phyloP scores from a whole-genome alignment of 1,140 invertebrate genomes.

The Myzus persicae region DNA sequence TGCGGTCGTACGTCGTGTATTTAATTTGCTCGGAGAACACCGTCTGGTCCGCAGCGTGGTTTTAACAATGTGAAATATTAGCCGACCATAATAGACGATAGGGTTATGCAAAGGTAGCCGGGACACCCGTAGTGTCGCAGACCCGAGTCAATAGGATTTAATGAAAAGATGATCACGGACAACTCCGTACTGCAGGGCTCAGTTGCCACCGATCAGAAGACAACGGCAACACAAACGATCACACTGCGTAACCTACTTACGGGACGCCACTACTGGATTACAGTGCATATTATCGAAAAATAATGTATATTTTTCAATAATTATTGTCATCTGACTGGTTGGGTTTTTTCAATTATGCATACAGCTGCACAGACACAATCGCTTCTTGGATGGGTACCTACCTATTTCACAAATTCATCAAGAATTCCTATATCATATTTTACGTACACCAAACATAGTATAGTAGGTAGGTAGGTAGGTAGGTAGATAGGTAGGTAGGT shows the following conservation, averaged over 20 bases:
- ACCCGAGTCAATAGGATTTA: neutral
- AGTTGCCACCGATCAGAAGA: neutral
- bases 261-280: conserved; percentile 44
- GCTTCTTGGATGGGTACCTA: neutral
- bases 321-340: neutral
- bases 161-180: conserved; percentile 38
- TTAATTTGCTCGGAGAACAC: neutral
- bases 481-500: too few relatives aligned
- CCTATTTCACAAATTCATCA: neutral
- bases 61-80: conserved; percentile 25
- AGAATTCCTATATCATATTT: neutral
- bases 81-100: neutral
- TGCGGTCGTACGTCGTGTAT: neutral
- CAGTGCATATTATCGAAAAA: conserved; percentile 28
- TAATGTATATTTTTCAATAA: neutral
- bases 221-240: neutral
- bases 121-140: neutral
- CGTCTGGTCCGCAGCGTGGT: neutral
- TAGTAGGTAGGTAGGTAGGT: too few relatives aligned
- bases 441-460: too few relatives aligned
- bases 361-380: neutral
- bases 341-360: neutral
- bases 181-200: conserved; percentile 20
- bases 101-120: conserved; percentile 40
- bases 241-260: conserved; percentile 44